Percentiles rank a stretch among this genome's conserved stretches.
Evolutionary conservation across 2,888 invertebrate genomes (phyloP).

Genomic region (Agrochola circellaris): DNA sequence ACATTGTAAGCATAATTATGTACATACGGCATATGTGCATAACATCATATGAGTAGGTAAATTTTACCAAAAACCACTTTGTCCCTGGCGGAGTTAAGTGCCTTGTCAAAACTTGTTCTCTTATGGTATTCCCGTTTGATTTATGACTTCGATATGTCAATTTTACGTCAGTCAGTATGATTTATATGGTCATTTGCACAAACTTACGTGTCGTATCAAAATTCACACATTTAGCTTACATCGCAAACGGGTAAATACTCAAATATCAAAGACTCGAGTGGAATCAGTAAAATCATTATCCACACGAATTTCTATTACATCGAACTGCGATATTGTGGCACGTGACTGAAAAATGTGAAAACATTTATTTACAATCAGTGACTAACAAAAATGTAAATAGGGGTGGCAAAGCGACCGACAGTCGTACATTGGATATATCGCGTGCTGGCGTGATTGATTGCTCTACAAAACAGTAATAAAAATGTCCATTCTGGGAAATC

Average conservation of each 20-base stretch:
- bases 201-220: constrained; percentile 70
- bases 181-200: constrained; percentile 86
- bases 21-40: constrained; percentile 24
- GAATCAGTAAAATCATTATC: constrained; percentile 1
- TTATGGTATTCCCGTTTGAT: constrained; percentile 85
- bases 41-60: constrained; percentile 62
- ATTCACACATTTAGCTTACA: constrained; percentile 48
- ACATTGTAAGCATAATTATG: constrained; percentile 28
- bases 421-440: constrained; percentile 40
- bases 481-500: constrained; percentile 61
- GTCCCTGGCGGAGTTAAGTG: constrained; percentile 82
- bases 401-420: constrained; percentile 52
- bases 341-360: constrained; percentile 41
- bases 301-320: constrained; percentile 8
- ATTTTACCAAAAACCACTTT: constrained; percentile 81
- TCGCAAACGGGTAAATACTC: constrained; percentile 27
- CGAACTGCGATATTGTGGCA: constrained; percentile 3
- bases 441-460: constrained; percentile 62
- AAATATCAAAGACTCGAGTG: constrained; percentile 4
- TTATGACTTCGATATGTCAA: constrained; percentile 89
- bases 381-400: constrained; percentile 60
- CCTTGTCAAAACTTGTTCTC: constrained; percentile 88
- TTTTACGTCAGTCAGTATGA: constrained; percentile 87
- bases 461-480: constrained; percentile 56
- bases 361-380: constrained; percentile 46